Base-by-base conservation (phyloP, 2,113 vertebrate species). In the Tichodroma muraria region DNA sequence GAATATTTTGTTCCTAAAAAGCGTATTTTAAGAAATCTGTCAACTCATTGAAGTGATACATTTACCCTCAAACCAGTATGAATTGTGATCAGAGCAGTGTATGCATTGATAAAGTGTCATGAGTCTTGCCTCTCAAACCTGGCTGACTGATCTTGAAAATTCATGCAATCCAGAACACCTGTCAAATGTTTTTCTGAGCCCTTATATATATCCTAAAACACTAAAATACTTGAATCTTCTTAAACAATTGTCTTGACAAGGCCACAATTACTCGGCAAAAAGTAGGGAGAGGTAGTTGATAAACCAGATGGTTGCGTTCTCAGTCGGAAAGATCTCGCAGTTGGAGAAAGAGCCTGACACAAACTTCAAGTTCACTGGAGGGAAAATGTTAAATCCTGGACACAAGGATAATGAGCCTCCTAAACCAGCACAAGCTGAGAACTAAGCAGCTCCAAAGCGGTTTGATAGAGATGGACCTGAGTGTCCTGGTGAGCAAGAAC, bases 281-380 rank as follows among this genome's bases (percentile, higher is more conserved):
- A 44, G 5, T 5, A 61, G 9, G 15, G 33, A 79, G 12, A 53
- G 59, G 22, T 14, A 8, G 3, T 12, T 79, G 38, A 47, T 56
- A 22, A 25, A 33, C 1, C 13, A 49, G 31, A 21, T 10, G 24
- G 7, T 14, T 56, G 11, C 2, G 0, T 5, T 30, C 4, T 42
- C 20, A 24, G 7, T 30, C 18, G 31, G 33, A 86, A 44, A 38
- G 10, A 80, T 4, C 15, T 35, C 21, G 1, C 3, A 72, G 11
- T 20, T 42, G 24, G 14, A 80, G 15, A 92, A 64, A 40, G 0
- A 35, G 16, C 31, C 56, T 22, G 31, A 70, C 57, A 15, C 8
- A 14, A 83, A 54, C 3, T 4, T 35, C 16, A 66, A 1, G 8
- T 16, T 59, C 22, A 45, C 11, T 1, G 3, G 77, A 13, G 7